phyloP scores from a whole-genome alignment of 37 sponge, comb jelly and placozoan species.

The Ephydatia muelleri region DNA sequence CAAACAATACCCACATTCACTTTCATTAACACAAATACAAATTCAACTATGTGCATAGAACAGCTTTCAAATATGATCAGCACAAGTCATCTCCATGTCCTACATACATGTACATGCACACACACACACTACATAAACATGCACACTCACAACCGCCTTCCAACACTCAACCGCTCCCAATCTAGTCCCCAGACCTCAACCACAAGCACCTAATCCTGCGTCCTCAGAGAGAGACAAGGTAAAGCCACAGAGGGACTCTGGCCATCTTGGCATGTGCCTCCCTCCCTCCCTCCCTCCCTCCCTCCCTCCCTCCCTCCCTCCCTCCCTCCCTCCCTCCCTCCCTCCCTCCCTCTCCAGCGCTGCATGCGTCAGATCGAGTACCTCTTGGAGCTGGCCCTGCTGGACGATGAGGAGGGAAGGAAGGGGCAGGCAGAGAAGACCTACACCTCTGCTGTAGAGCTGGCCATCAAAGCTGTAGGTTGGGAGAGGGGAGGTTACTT shows the following conservation, averaged over 20 bases:
- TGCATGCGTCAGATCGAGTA: constrained; percentile 70
- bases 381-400: constrained; percentile 62
- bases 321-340: neutral
- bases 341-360: neutral
- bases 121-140: too few relatives aligned
- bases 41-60: too few relatives aligned
- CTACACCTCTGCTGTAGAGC: constrained; percentile 65
- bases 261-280: neutral
- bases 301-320: neutral
- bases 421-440: constrained; percentile 43
- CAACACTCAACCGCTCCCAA: too few relatives aligned
- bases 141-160: too few relatives aligned
- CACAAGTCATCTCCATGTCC: too few relatives aligned
- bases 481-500: neutral
- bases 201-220: neutral
- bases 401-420: constrained; percentile 62
- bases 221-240: too few relatives aligned
- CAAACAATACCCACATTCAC: too few relatives aligned
- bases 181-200: too few relatives aligned
- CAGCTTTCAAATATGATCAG: too few relatives aligned
- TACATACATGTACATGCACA: too few relatives aligned
- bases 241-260: neutral
- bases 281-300: neutral
- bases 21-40: too few relatives aligned
- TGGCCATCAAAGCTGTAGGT: constrained; percentile 63